Percentiles rank a stretch among this genome's conserved stretches.
Conservation (phyloP, 2,113 vertebrate genomes). For the Catharus minimus region DNA sequence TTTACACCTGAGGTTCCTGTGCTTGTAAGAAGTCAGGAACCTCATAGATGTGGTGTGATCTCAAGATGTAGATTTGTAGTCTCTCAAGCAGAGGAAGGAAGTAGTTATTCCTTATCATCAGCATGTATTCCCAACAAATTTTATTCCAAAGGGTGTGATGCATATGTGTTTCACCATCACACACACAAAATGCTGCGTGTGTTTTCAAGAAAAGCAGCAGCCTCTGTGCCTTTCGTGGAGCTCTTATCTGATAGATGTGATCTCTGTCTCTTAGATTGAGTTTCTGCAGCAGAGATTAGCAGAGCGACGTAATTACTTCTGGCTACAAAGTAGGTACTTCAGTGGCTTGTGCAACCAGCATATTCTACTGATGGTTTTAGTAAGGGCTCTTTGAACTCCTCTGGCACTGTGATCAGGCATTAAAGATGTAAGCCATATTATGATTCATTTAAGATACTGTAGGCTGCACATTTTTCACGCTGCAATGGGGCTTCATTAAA, state of each 20-base stretch:
- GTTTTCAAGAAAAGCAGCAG: neutral
- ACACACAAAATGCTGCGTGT: neutral
- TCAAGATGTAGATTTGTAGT: neutral
- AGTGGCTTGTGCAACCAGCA: neutral
- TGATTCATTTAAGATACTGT: constrained; percentile 10
- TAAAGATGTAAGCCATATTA: constrained; percentile 27
- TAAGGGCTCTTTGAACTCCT: constrained; percentile 5
- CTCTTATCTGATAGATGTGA: neutral
- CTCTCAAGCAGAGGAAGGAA: neutral
- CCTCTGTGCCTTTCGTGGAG: neutral
- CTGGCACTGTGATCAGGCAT: neutral
- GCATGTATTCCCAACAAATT: neutral
- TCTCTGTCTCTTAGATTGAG: neutral
- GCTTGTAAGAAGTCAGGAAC: neutral
- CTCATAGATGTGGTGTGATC: rapidly evolving
- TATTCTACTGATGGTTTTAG: neutral
- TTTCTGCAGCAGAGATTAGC: constrained; percentile 37
- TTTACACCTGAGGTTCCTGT: neutral
- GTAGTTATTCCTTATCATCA: neutral
- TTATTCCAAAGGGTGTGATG: neutral
- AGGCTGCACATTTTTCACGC: neutral
- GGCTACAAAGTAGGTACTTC: constrained; percentile 25
- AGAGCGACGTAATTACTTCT: constrained; percentile 4
- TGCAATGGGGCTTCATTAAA: neutral
- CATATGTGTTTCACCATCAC: rapidly evolving